phyloP scores from a whole-genome alignment of 2,113 vertebrate genomes.

The Notechis scutatus region DNA sequence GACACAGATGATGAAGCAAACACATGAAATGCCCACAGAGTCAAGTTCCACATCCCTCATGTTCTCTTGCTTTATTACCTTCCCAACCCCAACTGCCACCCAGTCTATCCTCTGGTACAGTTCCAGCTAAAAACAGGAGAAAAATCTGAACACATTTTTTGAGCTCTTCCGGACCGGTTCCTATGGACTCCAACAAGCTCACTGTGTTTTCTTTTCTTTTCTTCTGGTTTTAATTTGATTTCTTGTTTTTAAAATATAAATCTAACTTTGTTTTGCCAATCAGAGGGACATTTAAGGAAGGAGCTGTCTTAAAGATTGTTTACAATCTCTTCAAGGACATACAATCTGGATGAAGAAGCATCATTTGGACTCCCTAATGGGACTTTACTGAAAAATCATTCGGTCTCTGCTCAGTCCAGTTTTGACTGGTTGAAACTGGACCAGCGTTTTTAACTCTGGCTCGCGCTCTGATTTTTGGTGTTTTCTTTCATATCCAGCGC shows the following conservation, averaged over 20 bases:
- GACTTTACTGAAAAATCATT: slow-evolving; percentile 63
- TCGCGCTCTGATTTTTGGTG: slow-evolving; percentile 35
- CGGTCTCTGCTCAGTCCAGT: slow-evolving; percentile 69
- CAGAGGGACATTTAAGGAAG: slow-evolving; percentile 77
- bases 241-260: slow-evolving; percentile 77
- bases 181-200: slow-evolving; percentile 81
- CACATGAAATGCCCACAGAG: slow-evolving; percentile 78
- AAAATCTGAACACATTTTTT: slow-evolving; percentile 68
- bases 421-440: slow-evolving; percentile 85
- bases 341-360: slow-evolving; percentile 68
- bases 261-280: slow-evolving; percentile 74
- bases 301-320: slow-evolving; percentile 82
- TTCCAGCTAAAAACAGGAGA: slow-evolving; percentile 74
- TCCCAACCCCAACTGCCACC: slow-evolving; percentile 56
- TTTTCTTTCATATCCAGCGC: slow-evolving; percentile 72
- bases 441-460: slow-evolving; percentile 72
- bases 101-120: slow-evolving; percentile 71
- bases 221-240: slow-evolving; percentile 79
- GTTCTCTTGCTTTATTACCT: slow-evolving; percentile 69
- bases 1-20: slow-evolving; percentile 95
- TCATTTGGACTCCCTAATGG: slow-evolving; percentile 72
- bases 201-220: slow-evolving; percentile 75
- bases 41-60: slow-evolving; percentile 62
- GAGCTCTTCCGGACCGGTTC: slow-evolving; percentile 78
- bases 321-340: slow-evolving; percentile 85